Evolutionary conservation across 2,797 vertebrate genomes (phyloP), one percentile per base, ranked within the genome.

Genomic region (Ataeniobius toweri): DNA sequence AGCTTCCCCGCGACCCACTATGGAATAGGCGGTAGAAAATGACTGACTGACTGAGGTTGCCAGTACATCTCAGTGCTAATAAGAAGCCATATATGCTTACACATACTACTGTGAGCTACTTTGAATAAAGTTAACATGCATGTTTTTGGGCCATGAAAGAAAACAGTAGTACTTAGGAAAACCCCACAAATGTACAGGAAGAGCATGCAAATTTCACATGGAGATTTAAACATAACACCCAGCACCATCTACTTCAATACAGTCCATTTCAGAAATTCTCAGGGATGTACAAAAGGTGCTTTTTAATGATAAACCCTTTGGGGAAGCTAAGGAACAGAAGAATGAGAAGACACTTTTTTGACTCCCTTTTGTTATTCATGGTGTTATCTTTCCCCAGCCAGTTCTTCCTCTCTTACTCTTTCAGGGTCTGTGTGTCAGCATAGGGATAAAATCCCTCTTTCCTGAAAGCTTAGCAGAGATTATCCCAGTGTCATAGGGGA

Each of bases 361-460:
- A 92, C 89, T 90, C 92, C 86, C 77, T 90, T 89, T 95, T 90
- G 93, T 94, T 93, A 94, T 93, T 89, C 88, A 83, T 85, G 89
- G 90, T 80, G 89, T 91, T 94, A 92, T 92, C 89, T 92, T 92
- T 84, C 81, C 85, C 77, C 89, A 90, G 86, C 88, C 87, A 74
- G 84, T 86, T 80, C 80, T 56, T 12, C 61, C 91, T 74, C 76
- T 83, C 81, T 81, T 79, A 71, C 83, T 81, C 76, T 81, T 83
- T 89, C 80, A 83, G 80, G 90, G 85, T 81, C 83, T 89, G 85
- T 90, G 89, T 92, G 88, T 92, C 91, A 91, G 88, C 67, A 67
- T 74, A 86, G 69, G 83, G 79, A 92, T 89, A 86, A 90, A 90
- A 90, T 90, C 83, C 88, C 80, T 89, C 88, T 91, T 85, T 91